Base-by-base conservation (phyloP, 2,797 vertebrate genomes). In the Natrix natrix region DNA sequence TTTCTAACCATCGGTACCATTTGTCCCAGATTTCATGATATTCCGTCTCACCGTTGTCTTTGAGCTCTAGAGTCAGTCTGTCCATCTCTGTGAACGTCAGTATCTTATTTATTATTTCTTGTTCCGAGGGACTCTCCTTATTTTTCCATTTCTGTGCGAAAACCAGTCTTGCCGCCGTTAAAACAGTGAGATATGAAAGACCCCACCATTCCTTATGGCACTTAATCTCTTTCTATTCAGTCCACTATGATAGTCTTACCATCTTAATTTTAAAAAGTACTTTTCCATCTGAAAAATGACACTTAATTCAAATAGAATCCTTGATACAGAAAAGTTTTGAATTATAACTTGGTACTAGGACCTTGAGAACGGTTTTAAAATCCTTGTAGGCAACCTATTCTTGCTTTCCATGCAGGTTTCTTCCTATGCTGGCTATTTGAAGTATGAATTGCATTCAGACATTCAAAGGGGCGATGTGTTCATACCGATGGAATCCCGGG, bases 391-490 rank as follows among this genome's bases (percentile, higher is more conserved):
- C 32, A 55, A 24, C 24, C 3, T 8, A 3, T 37, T 13, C 13
- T 59, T 93, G n/a, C 78, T 4, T 92, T 60, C 94, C 69, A 88
- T 17, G 26, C 95, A 99, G 99, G 99, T 99, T 60, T 99, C 98
- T 0, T 99, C 99, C 14, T 99, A 99, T 0, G 99, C 99, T 0
- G 99, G 99, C 8, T 97, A 97, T 89, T 97, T 99, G 90, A 98
- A 94, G 87, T 99, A 99, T 0, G 98, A 98, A 86, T 98, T 99
- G 61, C 98, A 98, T 94, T 98, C 98, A 0, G 98, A 99, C 97
- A 97, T 96, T 0, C 98, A 98, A 95, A 98, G 99, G 54, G 99
- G 99, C 0, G 99, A 99, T 0, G 97, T 98, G 92, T 98, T 98
- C 94, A 96, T 99, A 91, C 98, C 98, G 0, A 96, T 97, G 0